A percentile compares a stretch with the other conserved stretches of the same genome.
Evolutionary conservation across 2,797 vertebrate species (phyloP).

Genomic region (Benthosema pterotum): DNA sequence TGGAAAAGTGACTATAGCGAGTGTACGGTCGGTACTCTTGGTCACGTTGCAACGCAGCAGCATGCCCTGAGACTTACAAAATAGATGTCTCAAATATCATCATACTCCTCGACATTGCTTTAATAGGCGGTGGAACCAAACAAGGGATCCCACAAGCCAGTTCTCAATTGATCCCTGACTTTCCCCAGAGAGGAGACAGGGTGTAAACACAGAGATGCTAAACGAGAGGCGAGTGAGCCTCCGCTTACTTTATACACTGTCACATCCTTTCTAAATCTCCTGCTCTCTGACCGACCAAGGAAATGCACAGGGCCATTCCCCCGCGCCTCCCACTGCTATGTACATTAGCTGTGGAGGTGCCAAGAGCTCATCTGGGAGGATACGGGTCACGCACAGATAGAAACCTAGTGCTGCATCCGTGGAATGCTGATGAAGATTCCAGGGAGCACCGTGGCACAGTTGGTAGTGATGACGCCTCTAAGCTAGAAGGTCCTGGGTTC

Average conservation of each 20-base stretch:
- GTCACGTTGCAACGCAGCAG: constrained; percentile 7
- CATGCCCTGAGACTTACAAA: constrained; percentile 4
- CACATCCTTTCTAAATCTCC: constrained; percentile 62
- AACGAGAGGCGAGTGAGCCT: constrained; percentile 48
- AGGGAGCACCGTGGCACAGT: background rate
- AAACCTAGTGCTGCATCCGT: constrained; percentile 37
- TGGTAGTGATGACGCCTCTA: too few relatives aligned
- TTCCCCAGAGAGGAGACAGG: constrained; percentile 32
- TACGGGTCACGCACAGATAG: constrained; percentile 42
- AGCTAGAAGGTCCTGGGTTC: too few relatives aligned
- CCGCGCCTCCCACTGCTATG: constrained; percentile 51
- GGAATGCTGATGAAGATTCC: constrained; percentile 47
- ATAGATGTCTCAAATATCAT: constrained; percentile 40
- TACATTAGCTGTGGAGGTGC: constrained; percentile 47
- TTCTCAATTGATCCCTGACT: constrained; percentile 40
- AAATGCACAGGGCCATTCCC: constrained; percentile 59
- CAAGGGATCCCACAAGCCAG: constrained; percentile 40
- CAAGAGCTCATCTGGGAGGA: constrained; percentile 34
- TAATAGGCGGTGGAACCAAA: constrained; percentile 50
- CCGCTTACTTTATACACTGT: constrained; percentile 61
- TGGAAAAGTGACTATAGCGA: background rate
- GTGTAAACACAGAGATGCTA: constrained; percentile 56
- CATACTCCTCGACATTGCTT: constrained; percentile 34
- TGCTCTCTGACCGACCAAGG: constrained; percentile 50
- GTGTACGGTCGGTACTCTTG: background rate